Base-by-base conservation (phyloP, 2,113 vertebrate species). In the Chlorodrepanis virens region DNA sequence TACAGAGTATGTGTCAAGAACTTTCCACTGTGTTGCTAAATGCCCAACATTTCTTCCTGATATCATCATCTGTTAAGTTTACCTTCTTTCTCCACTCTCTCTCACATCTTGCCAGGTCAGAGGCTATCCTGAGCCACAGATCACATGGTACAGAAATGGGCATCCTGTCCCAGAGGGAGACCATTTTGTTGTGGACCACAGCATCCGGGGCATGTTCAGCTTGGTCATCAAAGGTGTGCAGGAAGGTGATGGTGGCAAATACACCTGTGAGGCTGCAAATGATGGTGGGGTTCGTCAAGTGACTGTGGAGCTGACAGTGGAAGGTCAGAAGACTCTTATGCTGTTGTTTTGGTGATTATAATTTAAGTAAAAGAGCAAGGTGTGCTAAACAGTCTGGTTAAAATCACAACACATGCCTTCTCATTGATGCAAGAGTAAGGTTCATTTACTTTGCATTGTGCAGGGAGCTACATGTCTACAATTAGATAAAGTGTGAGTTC, bases 91-190 rank as follows among this genome's bases (percentile, higher is more conserved):
- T 75, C 78, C 52, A 33, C 33, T 84, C 47, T 39, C 17, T 82
- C 25, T 76, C 60, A 11, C 35, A 33, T 95, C n/a, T 87, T 93
- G 94, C 24, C 97, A 99, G 99, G 99, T 99, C 47, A 97, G 98
- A 61, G 99, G 99, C 37, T 98, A 97, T 90, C 99, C 99, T 4
- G 98, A 99, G 69, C 98, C 99, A 24, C 98, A 97, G 61, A 98
- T 99, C 94, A 99, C 97, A 1, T 99, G 99, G 99, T 98, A 98
- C 96, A 98, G 98, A 97, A 98, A 98, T 31, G 99, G 99, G 28
- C 98, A 98, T 35, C 96, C 97, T 67, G 84, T 99, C 83, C 91
- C 93, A 37, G 97, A 97, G 17, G 98, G 98, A 45, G 98, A 98
- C 47, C 98, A 83, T 70, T 98, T 96, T 50, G 35, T 95, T 0